Percentiles rank a stretch among this genome's conserved stretches.
Evolutionary conservation across 2,888 invertebrate genomes (phyloP).

Genomic region (Erynnis tages): DNA sequence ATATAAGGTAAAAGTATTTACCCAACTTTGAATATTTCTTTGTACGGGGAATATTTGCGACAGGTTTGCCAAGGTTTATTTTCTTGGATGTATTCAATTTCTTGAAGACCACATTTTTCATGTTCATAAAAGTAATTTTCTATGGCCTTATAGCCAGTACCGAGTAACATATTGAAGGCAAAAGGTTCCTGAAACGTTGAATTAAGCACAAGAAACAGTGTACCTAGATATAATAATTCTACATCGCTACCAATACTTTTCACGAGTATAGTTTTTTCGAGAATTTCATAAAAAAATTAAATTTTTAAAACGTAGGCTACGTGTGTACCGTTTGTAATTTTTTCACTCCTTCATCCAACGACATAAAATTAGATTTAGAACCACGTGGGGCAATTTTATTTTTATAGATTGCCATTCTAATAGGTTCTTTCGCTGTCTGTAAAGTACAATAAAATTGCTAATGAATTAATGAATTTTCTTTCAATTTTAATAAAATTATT

Average conservation of each 20-base stretch:
- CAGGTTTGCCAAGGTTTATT: conserved; percentile 78
- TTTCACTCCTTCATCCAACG: conserved; percentile 81
- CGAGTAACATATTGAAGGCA: conserved; percentile 83
- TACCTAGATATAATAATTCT: not conserved
- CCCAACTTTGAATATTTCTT: conserved; percentile 83
- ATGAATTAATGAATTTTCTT: no score
- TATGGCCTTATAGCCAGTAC: conserved; percentile 82
- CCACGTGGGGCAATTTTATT: conserved; percentile 83
- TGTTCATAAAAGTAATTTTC: conserved; percentile 83
- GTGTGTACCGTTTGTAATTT: conserved; percentile 65
- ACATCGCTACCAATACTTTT: no score
- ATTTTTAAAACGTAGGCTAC: no score
- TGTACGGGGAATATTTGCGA: conserved; percentile 79
- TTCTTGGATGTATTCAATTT: conserved; percentile 79
- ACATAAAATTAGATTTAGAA: conserved; percentile 77
- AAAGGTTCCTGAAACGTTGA: conserved; percentile 74
- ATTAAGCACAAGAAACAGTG: not conserved
- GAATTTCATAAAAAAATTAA: no score
- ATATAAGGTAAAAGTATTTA: no score
- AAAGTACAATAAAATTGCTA: no score
- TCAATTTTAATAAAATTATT: no score
- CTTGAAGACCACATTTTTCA: conserved; percentile 86
- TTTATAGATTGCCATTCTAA: conserved; percentile 80
- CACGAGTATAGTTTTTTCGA: no score
- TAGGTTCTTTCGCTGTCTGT: conserved; percentile 71